A percentile compares a stretch with the other conserved stretches of the same genome.
These are phyloP conservation scores for Strigops habroptila DNA, from an alignment of 2,113 vertebrate species.

Conservation along the genomic window DNA sequence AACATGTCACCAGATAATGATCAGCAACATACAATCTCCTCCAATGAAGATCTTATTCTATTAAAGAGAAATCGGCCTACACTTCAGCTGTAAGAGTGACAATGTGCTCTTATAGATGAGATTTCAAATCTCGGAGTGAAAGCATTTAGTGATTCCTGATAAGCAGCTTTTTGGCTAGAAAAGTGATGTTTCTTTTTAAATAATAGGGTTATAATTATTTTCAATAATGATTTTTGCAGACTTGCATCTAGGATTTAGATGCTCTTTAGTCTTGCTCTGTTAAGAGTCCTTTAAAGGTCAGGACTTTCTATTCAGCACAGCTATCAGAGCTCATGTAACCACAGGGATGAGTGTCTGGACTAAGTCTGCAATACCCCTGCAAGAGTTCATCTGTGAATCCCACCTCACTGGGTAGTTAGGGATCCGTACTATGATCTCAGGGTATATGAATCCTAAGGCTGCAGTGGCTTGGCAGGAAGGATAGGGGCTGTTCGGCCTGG, in stretches of 20 bases:
- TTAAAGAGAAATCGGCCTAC: constrained; percentile 66
- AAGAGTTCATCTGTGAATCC: background rate
- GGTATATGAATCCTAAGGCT: background rate
- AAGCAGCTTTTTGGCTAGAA: background rate
- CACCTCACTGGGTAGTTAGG: background rate
- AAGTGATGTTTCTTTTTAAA: background rate
- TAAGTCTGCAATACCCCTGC: background rate
- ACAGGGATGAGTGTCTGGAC: background rate
- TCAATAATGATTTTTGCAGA: background rate
- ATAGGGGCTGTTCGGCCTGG: background rate
- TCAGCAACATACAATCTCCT: constrained; percentile 57
- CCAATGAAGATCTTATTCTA: constrained; percentile 71
- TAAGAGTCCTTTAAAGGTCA: background rate
- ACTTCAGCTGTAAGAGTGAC: constrained; percentile 44
- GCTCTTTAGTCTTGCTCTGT: background rate
- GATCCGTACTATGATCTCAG: background rate
- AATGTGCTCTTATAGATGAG: constrained; percentile 36
- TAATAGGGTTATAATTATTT: background rate
- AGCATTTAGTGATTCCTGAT: background rate
- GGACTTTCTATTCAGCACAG: background rate
- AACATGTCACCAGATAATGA: constrained; percentile 70
- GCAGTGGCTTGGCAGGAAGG: background rate
- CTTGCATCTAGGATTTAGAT: background rate
- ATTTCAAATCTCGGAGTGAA: constrained; percentile 14
- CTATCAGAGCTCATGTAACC: background rate